Evolutionary conservation across 2,113 vertebrate genomes (phyloP).

Genomic region (rabbit (Oryctolagus cuniculus)): mOryCun1.1 NC_091451.1:23363001-23363500

Average conservation of each 20-base stretch:
- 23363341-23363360: not conserved
- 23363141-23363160: not conserved
- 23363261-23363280: not conserved
- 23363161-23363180: not conserved
- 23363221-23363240: not conserved
- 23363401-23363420: not conserved
- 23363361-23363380: constrained; percentile 9
- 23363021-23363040: too few relatives aligned
- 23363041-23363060: too few relatives aligned
- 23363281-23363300: not conserved
- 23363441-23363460: not conserved
- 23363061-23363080: too few relatives aligned
- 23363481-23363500: rapidly evolving
- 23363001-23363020: too few relatives aligned
- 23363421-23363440: not conserved
- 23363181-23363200: not conserved
- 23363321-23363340: not conserved
- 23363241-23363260: not conserved
- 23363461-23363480: not conserved
- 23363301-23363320: not conserved
- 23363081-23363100: not conserved
- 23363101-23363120: not conserved
- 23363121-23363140: not conserved
- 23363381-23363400: not conserved
- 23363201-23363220: not conserved